phyloP scores from a whole-genome alignment of 2,797 vertebrate species.

The Scyliorhinus canicula region DNA sequence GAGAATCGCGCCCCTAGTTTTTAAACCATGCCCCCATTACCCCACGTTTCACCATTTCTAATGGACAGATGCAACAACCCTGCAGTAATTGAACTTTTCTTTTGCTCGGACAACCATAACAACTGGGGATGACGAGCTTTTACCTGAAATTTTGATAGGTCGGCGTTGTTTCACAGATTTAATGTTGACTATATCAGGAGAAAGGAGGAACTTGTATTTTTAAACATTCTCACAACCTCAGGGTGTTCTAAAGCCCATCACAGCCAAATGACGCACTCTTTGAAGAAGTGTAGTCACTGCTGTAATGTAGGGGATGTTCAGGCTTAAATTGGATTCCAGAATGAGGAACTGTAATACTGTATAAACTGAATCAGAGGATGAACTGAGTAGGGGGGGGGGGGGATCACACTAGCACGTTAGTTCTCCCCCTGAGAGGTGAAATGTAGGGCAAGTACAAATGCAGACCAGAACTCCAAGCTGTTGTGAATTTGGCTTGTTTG shows the following conservation, averaged over 20 bases:
- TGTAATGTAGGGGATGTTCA: not conserved
- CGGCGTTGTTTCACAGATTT: not conserved
- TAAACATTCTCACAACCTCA: not conserved
- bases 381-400: not conserved
- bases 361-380: not conserved
- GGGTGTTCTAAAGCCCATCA: not conserved
- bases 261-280: not conserved
- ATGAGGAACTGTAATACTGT: not conserved
- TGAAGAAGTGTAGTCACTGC: not conserved
- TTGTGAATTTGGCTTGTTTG: not conserved
- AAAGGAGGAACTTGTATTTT: not conserved
- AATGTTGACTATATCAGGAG: not conserved
- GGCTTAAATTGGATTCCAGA: not conserved
- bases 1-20: too few relatives aligned
- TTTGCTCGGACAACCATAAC: not conserved
- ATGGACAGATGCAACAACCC: not conserved
- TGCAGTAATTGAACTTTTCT: not conserved
- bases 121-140: not conserved
- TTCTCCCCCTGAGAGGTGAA: not conserved
- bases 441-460: not conserved
- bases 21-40: not conserved
- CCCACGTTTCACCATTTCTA: not conserved
- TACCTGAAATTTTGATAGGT: not conserved
- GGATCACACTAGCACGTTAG: not conserved
- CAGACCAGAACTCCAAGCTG: constrained; percentile 15